phyloP scores from a whole-genome alignment of 2,888 invertebrate species.

The Drosophila infuscata region DNA sequence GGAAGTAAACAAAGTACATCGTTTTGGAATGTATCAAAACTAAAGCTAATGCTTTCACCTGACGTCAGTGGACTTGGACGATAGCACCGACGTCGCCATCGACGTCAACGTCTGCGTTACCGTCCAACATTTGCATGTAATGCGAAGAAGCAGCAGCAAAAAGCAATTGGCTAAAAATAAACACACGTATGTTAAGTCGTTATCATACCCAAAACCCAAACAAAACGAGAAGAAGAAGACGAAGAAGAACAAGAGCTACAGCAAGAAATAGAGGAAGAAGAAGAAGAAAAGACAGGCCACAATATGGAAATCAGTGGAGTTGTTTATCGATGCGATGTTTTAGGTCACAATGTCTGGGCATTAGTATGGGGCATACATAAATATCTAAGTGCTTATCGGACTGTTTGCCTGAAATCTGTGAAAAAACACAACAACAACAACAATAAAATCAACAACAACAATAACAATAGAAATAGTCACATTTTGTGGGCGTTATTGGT shows the following conservation, averaged over 20 bases:
- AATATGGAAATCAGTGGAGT: slow-evolving; percentile 64
- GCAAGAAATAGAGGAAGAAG: slow-evolving; percentile 7
- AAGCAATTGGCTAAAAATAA: slow-evolving; percentile 52
- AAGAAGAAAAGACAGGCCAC: not conserved
- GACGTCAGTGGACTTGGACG: slow-evolving; percentile 37
- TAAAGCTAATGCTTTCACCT: slow-evolving; percentile 42
- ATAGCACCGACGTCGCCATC: not conserved
- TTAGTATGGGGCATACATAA: slow-evolving; percentile 22
- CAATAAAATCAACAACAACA: not conserved
- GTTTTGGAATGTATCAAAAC: slow-evolving; percentile 3
- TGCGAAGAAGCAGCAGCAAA: slow-evolving; percentile 41
- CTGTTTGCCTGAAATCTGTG: slow-evolving; percentile 12
- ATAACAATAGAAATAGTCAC: not conserved
- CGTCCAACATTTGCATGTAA: slow-evolving; percentile 44
- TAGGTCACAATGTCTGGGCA: slow-evolving; percentile 3
- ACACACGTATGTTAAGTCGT: slow-evolving; percentile 41
- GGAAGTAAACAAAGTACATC: not conserved
- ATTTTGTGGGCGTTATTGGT: slow-evolving; percentile 39
- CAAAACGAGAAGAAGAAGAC: not conserved
- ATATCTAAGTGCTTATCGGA: slow-evolving; percentile 31
- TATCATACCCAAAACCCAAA: slow-evolving; percentile 26
- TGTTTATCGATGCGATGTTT: slow-evolving; percentile 43
- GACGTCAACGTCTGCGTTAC: slow-evolving; percentile 7
- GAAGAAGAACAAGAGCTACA: slow-evolving; percentile 12
- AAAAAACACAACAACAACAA: not conserved